phyloP scores from a whole-genome alignment of 2,888 invertebrate genomes.

The Chrysolina oricalcia region DNA sequence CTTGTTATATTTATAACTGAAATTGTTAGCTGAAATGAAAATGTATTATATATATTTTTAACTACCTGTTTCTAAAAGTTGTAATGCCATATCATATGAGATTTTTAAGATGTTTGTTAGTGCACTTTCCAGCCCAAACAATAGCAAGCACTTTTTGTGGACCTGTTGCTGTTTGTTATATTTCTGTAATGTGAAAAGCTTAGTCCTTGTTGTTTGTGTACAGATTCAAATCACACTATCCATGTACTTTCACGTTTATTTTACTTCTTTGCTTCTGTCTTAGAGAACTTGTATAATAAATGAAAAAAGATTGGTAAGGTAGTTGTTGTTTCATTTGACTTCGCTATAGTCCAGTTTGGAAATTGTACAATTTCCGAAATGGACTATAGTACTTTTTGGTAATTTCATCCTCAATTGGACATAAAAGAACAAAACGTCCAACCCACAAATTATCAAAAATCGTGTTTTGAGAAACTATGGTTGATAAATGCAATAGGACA shows the following conservation, averaged over 20 bases:
- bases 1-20: slow-evolving; percentile 14
- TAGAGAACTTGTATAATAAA: slow-evolving; percentile 54
- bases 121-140: background rate
- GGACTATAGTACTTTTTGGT: too few relatives aligned
- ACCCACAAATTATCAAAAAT: too few relatives aligned
- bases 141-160: background rate
- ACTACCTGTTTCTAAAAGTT: slow-evolving; percentile 20
- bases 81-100: slow-evolving; percentile 26
- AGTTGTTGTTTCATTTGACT: slow-evolving; percentile 11
- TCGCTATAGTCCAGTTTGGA: too few relatives aligned
- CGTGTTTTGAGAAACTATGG: too few relatives aligned
- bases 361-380: too few relatives aligned
- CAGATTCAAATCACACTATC: slow-evolving; percentile 35
- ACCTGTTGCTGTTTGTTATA: background rate
- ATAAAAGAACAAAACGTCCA: too few relatives aligned
- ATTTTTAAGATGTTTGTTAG: slow-evolving; percentile 4
- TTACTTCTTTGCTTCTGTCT: slow-evolving; percentile 49
- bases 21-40: slow-evolving; percentile 27
- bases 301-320: slow-evolving; percentile 38
- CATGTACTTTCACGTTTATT: slow-evolving; percentile 37
- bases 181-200: background rate
- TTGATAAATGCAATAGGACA: too few relatives aligned
- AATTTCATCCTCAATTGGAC: too few relatives aligned
- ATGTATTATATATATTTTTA: slow-evolving; percentile 35
- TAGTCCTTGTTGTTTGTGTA: slow-evolving; percentile 15